These are phyloP conservation scores for Tipula confusa DNA, from an alignment of 2,888 invertebrate species.

Conservation along the genomic window DNA sequence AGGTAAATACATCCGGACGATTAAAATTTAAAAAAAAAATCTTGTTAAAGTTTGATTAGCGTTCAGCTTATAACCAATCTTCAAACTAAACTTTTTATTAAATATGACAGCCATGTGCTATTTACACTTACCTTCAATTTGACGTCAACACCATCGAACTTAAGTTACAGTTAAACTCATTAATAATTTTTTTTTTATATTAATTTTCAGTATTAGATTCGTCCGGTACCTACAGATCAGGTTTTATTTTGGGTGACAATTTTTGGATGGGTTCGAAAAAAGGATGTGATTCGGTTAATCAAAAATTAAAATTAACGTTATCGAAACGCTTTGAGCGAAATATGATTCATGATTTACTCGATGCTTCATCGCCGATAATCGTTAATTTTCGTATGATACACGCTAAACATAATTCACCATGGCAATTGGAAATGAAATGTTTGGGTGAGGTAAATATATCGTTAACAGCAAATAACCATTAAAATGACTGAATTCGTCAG, in stretches of 20 bases:
- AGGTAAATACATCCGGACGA: too few species aligned
- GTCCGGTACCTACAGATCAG: constrained; percentile 54
- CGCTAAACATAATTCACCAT: constrained; percentile 48
- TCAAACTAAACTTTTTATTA: too few species aligned
- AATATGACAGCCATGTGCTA: too few species aligned
- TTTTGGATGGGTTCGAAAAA: constrained; percentile 56
- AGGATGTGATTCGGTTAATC: constrained; percentile 51
- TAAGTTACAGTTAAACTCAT: too few species aligned
- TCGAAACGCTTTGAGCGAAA: constrained; percentile 45
- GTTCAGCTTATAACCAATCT: too few species aligned
- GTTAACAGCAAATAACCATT: too few species aligned
- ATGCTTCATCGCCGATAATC: constrained; percentile 46
- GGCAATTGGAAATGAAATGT: constrained; percentile 50
- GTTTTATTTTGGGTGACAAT: constrained; percentile 58
- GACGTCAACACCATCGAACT: too few species aligned
- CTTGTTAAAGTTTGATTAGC: too few species aligned
- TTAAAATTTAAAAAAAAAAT: too few species aligned
- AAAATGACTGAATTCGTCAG: too few species aligned
- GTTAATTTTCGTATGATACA: constrained; percentile 49
- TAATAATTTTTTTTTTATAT: background rate
- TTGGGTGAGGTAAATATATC: constrained; percentile 43
- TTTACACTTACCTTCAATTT: too few species aligned
- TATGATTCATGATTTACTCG: constrained; percentile 47
- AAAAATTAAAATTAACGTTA: constrained; percentile 45
- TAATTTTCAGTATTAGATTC: constrained; percentile 54